Percentiles rank a stretch among this genome's conserved stretches.
phyloP scores from a whole-genome alignment of 2,888 invertebrate species.

The Alitta virens region DNA sequence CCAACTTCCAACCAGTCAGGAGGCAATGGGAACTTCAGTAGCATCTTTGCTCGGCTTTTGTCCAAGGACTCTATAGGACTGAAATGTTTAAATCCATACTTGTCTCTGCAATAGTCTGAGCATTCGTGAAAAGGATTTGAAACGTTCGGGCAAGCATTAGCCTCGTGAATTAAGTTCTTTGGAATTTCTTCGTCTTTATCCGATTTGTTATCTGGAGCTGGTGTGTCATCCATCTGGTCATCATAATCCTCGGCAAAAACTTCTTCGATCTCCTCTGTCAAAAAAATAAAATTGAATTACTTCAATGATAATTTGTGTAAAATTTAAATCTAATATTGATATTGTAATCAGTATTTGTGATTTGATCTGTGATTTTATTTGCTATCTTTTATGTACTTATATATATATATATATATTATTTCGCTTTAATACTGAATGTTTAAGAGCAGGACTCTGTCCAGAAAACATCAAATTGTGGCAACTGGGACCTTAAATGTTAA shows the following conservation, averaged over 20 bases:
- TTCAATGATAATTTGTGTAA: too few relatives aligned
- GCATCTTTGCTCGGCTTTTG: slow-evolving; percentile 71
- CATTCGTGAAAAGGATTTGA: slow-evolving; percentile 93
- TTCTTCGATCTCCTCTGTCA: slow-evolving; percentile 67
- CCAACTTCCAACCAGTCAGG: slow-evolving; percentile 91
- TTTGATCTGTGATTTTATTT: too few relatives aligned
- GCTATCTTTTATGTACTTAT: too few relatives aligned
- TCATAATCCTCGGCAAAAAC: slow-evolving; percentile 93
- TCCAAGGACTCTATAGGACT: slow-evolving; percentile 73
- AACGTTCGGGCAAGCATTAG: slow-evolving; percentile 83
- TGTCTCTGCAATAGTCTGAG: slow-evolving; percentile 78
- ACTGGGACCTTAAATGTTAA: too few relatives aligned
- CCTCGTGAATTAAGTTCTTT: slow-evolving; percentile 34
- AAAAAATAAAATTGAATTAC: not conserved
- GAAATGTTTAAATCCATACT: slow-evolving; percentile 50
- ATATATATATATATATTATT: too few relatives aligned
- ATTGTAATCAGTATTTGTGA: too few relatives aligned
- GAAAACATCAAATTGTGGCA: too few relatives aligned
- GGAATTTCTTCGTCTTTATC: slow-evolving; percentile 30
- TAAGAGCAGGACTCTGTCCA: too few relatives aligned
- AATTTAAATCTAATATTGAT: too few relatives aligned
- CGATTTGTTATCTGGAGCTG: not conserved
- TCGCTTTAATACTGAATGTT: too few relatives aligned
- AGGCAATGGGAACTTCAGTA: slow-evolving; percentile 85
- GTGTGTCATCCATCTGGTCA: slow-evolving; percentile 50